A percentile compares a stretch with the other conserved stretches of the same genome.
phyloP scores from a whole-genome alignment of 1,140 invertebrate species.

The Apocrypta bakeri region DNA sequence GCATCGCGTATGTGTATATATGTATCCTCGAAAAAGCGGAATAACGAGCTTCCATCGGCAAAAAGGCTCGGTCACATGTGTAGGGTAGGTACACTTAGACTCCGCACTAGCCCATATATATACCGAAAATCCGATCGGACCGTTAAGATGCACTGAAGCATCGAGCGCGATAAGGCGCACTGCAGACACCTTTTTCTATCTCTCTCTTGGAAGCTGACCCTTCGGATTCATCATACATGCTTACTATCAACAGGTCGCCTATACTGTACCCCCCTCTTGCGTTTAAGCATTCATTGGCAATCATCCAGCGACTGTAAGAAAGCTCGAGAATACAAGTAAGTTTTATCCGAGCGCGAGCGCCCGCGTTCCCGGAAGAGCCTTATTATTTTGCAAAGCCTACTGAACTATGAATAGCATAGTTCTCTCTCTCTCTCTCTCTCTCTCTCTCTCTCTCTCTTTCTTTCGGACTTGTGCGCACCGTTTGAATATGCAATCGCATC shows the following conservation, averaged over 20 bases:
- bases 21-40: constrained; percentile 26
- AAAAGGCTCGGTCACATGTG: constrained; percentile 44
- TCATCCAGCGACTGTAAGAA: constrained; percentile 63
- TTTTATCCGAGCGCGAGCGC: background rate
- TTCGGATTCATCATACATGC: constrained; percentile 30
- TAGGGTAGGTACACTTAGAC: background rate
- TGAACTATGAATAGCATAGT: constrained; percentile 50
- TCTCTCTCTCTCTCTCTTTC: constrained; percentile 52
- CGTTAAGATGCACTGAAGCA: constrained; percentile 10
- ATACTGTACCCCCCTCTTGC: constrained; percentile 40
- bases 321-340: constrained; percentile 49
- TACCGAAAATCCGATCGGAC: constrained; percentile 32
- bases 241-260: constrained; percentile 68
- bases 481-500: constrained; percentile 42
- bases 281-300: constrained; percentile 72
- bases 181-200: background rate
- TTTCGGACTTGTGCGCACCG: background rate
- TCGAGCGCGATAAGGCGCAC: background rate
- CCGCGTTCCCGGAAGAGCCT: constrained; percentile 40
- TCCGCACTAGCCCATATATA: background rate
- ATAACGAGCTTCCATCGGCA: constrained; percentile 46
- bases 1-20: constrained; percentile 9
- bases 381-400: constrained; percentile 60
- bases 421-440: constrained; percentile 52
- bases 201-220: constrained; percentile 14